Base-by-base conservation (phyloP, 2,797 vertebrate genomes). In the Pogonophryne albipinna region DNA sequence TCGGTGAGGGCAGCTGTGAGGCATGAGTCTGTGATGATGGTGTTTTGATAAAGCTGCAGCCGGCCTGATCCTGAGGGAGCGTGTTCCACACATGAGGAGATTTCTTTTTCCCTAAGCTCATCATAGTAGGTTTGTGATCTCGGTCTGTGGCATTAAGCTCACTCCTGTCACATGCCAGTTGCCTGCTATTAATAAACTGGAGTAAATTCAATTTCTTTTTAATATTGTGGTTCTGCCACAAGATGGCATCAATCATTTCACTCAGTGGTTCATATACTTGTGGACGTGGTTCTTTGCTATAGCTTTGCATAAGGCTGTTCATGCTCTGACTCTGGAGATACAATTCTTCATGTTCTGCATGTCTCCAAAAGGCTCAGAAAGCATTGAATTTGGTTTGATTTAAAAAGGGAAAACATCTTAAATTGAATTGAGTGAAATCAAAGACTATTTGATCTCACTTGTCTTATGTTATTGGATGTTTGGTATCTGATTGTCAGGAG, bases 71-170 rank as follows among this genome's bases (percentile, higher is more conserved):
- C 79, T 9, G n/a, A 63, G 75, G 73, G 82, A 85, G 70, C 2
- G 70, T 11, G 20, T 41, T 67, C 59, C 2, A 13, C 62, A 76
- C 72, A 77, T 57, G 58, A 74, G 76, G 58, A 78, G 62, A 79
- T 82, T 78, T 80, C 73, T 86, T 78, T 66, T 74, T 86, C 78
- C 53, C 53, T 46, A 49, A 82, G 79, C 80, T 82, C 60, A 45
- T 56, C 66, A 71, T 71, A 60, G 87, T 6, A 66, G 79, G 67
- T 61, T 57, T 76, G 71, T 83, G 89, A 91, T 87, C 84, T 86
- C 67, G 1, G 71, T 38, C 50, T 56, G 69, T 76, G 67, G 68
- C 79, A 65, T 64, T 64, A 65, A 74, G 42, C 4, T 8, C 55
- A 50, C 58, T 61, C 52, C 64, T 75, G 74, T 85, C 68, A 85